Evolutionary conservation across 2,113 vertebrate species (phyloP).

Genomic region (Balaeniceps rex): DNA sequence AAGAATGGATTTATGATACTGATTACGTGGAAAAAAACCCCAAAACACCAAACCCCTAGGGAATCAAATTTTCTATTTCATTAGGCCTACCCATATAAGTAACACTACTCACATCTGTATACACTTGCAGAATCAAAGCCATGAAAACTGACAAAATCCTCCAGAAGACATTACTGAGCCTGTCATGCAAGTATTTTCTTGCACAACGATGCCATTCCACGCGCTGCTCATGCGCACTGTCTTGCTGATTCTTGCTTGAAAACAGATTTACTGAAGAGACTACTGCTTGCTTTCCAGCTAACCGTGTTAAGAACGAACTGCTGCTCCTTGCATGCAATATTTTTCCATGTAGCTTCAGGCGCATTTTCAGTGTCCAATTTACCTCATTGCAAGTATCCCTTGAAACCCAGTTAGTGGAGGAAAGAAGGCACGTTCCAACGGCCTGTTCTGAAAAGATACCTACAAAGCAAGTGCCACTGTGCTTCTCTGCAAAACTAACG

Average conservation of each 20-base stretch:
- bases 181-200: not conserved
- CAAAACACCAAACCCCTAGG: not conserved
- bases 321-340: not conserved
- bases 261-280: not conserved
- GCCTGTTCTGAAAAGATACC: not conserved
- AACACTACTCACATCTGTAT: not conserved
- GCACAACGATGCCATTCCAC: not conserved
- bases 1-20: not conserved
- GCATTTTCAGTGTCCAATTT: not conserved
- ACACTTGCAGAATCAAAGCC: not conserved
- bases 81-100: not conserved
- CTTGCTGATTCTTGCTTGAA: not conserved
- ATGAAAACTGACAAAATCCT: not conserved
- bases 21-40: not conserved
- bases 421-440: not conserved
- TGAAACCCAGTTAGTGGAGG: not conserved
- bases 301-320: not conserved
- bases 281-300: not conserved
- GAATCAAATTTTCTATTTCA: not conserved
- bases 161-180: not conserved
- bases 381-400: not conserved
- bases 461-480: not conserved
- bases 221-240: not conserved
- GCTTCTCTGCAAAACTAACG: not conserved
- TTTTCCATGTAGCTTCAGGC: not conserved